A percentile compares a stretch with the other conserved stretches of the same genome.
These are phyloP conservation scores for Ispidina lecontei DNA, from an alignment of 2,797 vertebrate species.

Conservation along the genomic window DNA sequence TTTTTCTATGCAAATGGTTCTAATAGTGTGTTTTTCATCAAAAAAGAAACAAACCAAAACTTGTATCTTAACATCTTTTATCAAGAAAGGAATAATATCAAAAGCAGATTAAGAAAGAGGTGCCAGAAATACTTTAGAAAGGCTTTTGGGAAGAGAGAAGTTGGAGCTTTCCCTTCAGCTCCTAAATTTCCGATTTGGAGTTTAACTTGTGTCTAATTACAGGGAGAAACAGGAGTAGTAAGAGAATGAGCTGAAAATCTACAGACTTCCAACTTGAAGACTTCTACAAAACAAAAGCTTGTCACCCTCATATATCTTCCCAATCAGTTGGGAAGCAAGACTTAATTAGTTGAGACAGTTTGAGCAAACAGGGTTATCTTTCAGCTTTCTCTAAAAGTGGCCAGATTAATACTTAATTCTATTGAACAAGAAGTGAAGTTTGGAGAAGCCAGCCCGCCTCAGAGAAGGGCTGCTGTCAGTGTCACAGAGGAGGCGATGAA, in stretches of 20 bases:
- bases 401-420: constrained; percentile 37
- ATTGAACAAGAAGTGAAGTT: background rate
- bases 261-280: background rate
- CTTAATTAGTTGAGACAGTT: constrained; percentile 31
- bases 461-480: background rate
- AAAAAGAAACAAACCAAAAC: constrained; percentile 1
- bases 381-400: background rate
- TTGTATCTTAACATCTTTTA: background rate
- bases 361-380: background rate
- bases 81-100: background rate
- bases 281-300: background rate
- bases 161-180: background rate
- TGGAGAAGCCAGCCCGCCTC: background rate
- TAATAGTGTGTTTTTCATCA: background rate
- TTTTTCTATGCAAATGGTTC: background rate
- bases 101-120: background rate
- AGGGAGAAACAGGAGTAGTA: background rate
- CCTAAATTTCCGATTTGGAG: background rate
- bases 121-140: background rate
- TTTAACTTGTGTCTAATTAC: background rate
- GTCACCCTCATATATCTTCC: background rate
- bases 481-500: accelerated
- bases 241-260: background rate
- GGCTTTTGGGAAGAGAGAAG: background rate
- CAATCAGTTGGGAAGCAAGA: constrained; percentile 20